Evolutionary conservation across 2,888 invertebrate species (phyloP).

Genomic region (Ornithoptera alexandrae): DNA sequence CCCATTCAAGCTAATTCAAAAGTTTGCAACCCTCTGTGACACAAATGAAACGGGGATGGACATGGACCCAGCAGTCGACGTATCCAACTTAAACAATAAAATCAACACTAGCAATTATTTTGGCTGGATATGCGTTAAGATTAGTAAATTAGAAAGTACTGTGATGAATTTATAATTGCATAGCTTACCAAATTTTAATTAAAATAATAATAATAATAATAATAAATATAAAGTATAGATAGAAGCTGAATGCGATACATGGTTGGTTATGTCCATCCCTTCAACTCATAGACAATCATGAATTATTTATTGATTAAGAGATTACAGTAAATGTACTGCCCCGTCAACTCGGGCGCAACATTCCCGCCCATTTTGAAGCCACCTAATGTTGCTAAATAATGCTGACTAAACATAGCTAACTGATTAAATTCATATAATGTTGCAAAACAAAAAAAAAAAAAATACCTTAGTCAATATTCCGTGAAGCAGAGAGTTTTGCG

Average conservation of each 20-base stretch:
- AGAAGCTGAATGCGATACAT: background rate
- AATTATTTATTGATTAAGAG: slow-evolving; percentile 2
- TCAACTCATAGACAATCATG: slow-evolving; percentile 17
- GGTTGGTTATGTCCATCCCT: slow-evolving; percentile 21
- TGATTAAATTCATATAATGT: slow-evolving; percentile 7
- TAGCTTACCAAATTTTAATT: background rate
- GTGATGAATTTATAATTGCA: background rate
- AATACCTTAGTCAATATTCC: slow-evolving; percentile 86
- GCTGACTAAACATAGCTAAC: slow-evolving; percentile 21
- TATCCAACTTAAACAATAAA: background rate
- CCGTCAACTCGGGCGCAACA: slow-evolving; percentile 15
- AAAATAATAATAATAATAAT: background rate
- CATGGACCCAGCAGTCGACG: slow-evolving; percentile 46
- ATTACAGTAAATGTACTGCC: slow-evolving; percentile 1
- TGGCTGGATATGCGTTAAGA: slow-evolving; percentile 1
- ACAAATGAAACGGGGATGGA: slow-evolving; percentile 36
- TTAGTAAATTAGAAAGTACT: slow-evolving; percentile 3
- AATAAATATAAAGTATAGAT: background rate
- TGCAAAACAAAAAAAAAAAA: slow-evolving; percentile 27
- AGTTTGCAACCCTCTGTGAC: slow-evolving; percentile 39
- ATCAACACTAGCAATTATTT: background rate
- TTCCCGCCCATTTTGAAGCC: slow-evolving; percentile 21
- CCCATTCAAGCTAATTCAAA: slow-evolving; percentile 68
- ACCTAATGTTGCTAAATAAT: slow-evolving; percentile 18
- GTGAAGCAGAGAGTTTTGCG: slow-evolving; percentile 84